A percentile compares a stretch with the other conserved stretches of the same genome.
Conservation (phyloP, 2,113 vertebrate genomes). For the Ornithorhynchus anatinus region DNA sequence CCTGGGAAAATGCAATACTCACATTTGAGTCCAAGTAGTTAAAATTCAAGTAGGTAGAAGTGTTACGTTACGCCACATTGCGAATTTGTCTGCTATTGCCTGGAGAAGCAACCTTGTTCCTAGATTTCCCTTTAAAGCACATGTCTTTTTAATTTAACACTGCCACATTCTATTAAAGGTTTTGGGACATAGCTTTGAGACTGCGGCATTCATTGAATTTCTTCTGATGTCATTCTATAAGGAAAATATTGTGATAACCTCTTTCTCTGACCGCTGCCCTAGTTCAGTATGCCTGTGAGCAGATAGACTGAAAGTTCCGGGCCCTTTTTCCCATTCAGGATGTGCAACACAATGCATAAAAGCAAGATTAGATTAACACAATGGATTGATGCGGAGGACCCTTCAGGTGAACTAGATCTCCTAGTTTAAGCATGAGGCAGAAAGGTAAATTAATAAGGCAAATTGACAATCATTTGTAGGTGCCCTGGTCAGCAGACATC, state of each 20-base stretch:
- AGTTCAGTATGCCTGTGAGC: constrained; percentile 23
- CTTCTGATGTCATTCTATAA: constrained; percentile 39
- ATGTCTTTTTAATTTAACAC: constrained; percentile 30
- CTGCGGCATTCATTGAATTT: constrained; percentile 22
- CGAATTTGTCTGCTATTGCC: constrained; percentile 22
- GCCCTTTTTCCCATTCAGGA: constrained; percentile 32
- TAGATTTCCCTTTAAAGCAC: constrained; percentile 21
- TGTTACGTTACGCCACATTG: not conserved
- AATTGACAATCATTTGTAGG: constrained; percentile 82
- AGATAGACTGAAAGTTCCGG: constrained; percentile 23
- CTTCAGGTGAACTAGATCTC: constrained; percentile 66
- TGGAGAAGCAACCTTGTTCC: constrained; percentile 36
- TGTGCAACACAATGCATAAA: constrained; percentile 40
- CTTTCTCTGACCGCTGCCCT: constrained; percentile 57
- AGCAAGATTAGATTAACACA: constrained; percentile 59
- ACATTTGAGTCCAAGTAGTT: constrained; percentile 18
- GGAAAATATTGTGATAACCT: constrained; percentile 44
- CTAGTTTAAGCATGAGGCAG: constrained; percentile 72
- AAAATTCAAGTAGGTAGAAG: constrained; percentile 19
- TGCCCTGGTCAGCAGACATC: constrained; percentile 67
- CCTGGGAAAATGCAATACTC: not conserved
- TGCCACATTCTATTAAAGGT: constrained; percentile 32
- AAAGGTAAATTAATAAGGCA: constrained; percentile 84
- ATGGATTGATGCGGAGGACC: constrained; percentile 60
- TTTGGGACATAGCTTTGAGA: constrained; percentile 25